Evolutionary conservation across 2,888 invertebrate genomes (phyloP), one percentile per base, ranked within the genome.

Genomic region (Limulus polyphemus): DNA sequence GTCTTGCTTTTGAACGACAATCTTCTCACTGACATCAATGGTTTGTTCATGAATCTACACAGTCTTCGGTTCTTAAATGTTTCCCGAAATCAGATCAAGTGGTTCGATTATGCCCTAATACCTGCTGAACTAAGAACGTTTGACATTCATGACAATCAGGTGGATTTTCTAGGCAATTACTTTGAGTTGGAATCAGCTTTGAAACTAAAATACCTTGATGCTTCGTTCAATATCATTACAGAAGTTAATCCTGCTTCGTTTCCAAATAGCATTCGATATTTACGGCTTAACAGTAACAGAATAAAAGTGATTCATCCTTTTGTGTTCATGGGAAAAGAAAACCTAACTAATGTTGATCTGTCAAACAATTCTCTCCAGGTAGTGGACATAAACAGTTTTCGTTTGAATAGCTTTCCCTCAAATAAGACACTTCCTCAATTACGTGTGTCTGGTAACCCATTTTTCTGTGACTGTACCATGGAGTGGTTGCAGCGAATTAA

Each of bases 321-420:
- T 77, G 88, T 91, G 66, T 93, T 93, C 78, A 82, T 88, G 76
- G 86, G 86, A 77, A 92, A 92, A 80, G 82, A 82, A 69, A 92
- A 93, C 79, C 81, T 93, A 73, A 89, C 89, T 61, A 81, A 90
- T 72, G 92, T 92, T 72, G 92, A 93, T 80, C 83, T 93, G 72
- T 91, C 90, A 79, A 90, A 91, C 72, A 93, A 93, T 81, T 88
- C 89, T 77, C 87, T 93, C 74, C 85, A 86, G 72, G 87, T 86
- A 73, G 84, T 93, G 83, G 91, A 93, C 77, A 82, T 91, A 72
- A 90, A 89, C 76, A 89, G 92, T 65, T 80, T 93, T 68, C 83
- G 88, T 69, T 81, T 93, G 71, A 84, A 87, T 70, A 86, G 87
- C 59, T 86, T 89, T 65, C 84, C 86, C 73, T 83, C 84, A 48